Base-by-base conservation (phyloP, 1,140 invertebrate genomes). In the Brachionus sp. region DNA sequence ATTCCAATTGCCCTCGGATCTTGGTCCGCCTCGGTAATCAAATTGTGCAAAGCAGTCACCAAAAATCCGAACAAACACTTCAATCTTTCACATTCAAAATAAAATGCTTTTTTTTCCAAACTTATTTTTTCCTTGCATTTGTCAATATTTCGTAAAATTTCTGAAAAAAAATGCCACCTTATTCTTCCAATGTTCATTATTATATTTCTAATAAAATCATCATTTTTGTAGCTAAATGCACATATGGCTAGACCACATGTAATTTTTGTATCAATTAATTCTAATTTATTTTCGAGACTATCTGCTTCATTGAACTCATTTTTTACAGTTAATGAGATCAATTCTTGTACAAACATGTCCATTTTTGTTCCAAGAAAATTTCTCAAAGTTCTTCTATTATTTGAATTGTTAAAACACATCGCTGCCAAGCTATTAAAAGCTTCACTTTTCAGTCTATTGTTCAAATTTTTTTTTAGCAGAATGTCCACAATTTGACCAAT, bases 1-100 rank as follows among this genome's bases (percentile, higher is more conserved):
- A 78, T 53, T n/a, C 77, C 77, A 16, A 78, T 46, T 6, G 77
- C 77, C 53, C 77, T 53, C 0, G 77, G 77, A 78, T 78, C 77
- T 39, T 78, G 16, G 37, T 78, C 77, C 0, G 77, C 77, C 13
- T 78, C 77, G 19, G 6, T 78, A 6, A 78, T 78, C 35, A 78
- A 78, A 53, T 53, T 57, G 3, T 78, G 77, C 23, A 78, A 35
- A 23, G 44, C 46, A 23, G 77, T 46, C 7, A 25, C 23, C 13
- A 19, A 23, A 53, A 78, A 78, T 39, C 46, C 77, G 25, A 53
- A 57, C n/a, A 62, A 33, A 78, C 77, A 57, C 35, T 39, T 53
- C 7, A 78, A 13, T 39, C 16, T 78, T 78, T 78, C 13, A 39
- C 25, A 37, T 39, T 78, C 53, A 25, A 78, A 78, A n/a, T 3